Conservation (phyloP, 2,797 vertebrate genomes). For the Chelidonichthys spinosus region DNA sequence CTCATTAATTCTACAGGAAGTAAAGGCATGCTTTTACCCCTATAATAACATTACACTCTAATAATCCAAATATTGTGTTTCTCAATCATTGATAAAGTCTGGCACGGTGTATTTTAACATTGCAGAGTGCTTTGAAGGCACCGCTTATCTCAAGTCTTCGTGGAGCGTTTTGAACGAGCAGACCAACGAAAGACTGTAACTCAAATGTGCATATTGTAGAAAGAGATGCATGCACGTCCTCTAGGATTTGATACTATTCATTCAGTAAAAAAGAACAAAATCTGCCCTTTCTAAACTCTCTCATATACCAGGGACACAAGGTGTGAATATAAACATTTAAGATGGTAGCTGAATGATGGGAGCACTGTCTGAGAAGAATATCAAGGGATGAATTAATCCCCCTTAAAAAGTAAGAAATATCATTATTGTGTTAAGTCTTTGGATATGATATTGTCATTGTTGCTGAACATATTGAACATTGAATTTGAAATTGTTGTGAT, state of each 20-base stretch:
- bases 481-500: slow-evolving; percentile 72
- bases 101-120: background rate
- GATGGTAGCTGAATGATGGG: slow-evolving; percentile 38
- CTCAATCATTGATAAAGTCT: background rate
- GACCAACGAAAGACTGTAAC: slow-evolving; percentile 42
- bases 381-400: slow-evolving; percentile 38
- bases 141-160: slow-evolving; percentile 28
- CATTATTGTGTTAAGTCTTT: slow-evolving; percentile 73
- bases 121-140: slow-evolving; percentile 40
- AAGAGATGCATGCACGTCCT: slow-evolving; percentile 76
- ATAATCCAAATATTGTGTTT: background rate
- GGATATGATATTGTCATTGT: slow-evolving; percentile 78
- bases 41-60: background rate
- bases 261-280: slow-evolving; percentile 37
- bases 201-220: slow-evolving; percentile 74
- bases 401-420: slow-evolving; percentile 39
- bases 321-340: slow-evolving; percentile 54
- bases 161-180: slow-evolving; percentile 52
- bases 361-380: slow-evolving; percentile 35
- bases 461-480: slow-evolving; percentile 74
- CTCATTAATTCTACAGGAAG: background rate
- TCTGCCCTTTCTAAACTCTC: slow-evolving; percentile 50
- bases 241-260: slow-evolving; percentile 67
- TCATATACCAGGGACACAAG: slow-evolving; percentile 35
- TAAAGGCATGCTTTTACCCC: background rate